Conservation (phyloP, 2,888 invertebrate species). For the Drosophila picticornis region DNA sequence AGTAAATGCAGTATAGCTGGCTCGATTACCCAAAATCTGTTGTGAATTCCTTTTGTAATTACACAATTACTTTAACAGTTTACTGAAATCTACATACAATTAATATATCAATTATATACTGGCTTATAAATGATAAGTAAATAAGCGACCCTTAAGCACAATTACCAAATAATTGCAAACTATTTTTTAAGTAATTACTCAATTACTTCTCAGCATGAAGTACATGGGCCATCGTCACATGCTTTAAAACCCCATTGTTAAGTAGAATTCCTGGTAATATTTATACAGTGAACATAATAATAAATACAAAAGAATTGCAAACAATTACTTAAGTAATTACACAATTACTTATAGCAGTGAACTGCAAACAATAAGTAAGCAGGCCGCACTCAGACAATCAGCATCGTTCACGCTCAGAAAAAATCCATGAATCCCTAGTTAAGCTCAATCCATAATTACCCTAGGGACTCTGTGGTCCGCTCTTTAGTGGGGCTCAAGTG, state of each 20-base stretch:
- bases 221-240: too few species aligned
- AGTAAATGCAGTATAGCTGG: not conserved
- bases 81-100: not conserved
- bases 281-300: not conserved
- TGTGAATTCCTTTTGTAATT: not conserved
- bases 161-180: not conserved
- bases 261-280: too few species aligned
- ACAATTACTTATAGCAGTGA: not conserved
- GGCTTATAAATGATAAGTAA: not conserved
- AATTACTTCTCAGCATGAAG: not conserved
- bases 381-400: not conserved
- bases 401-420: not conserved
- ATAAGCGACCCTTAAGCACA: not conserved
- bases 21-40: not conserved
- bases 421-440: not conserved
- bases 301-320: not conserved
- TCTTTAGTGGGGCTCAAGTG: not conserved
- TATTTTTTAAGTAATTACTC: not conserved
- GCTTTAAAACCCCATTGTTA: too few species aligned
- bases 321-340: not conserved
- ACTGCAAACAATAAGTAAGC: not conserved
- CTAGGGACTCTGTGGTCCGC: slow-evolving; percentile 3
- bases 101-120: not conserved
- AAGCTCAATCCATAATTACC: slow-evolving; percentile 26
- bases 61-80: not conserved